phyloP scores from a whole-genome alignment of 1,140 invertebrate genomes.

The Leptinotarsa defecta region DNA sequence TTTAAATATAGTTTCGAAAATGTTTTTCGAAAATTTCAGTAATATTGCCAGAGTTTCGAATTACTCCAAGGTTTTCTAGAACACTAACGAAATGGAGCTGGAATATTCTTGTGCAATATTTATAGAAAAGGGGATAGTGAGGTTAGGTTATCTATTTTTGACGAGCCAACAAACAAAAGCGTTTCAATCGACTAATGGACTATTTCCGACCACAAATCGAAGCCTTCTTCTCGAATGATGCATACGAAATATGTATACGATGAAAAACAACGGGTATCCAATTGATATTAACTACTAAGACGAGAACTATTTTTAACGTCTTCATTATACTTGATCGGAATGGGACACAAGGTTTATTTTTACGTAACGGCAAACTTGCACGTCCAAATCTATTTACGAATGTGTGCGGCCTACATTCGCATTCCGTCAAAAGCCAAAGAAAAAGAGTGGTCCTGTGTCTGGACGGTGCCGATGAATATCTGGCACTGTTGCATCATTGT shows the following conservation, averaged over 20 bases:
- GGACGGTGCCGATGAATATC: background rate
- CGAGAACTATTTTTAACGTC: constrained; percentile 24
- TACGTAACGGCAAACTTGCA: constrained; percentile 1
- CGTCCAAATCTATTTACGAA: constrained; percentile 15
- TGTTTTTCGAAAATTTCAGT: too few relatives aligned
- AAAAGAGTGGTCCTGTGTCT: background rate
- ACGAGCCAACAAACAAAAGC: background rate
- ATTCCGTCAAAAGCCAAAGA: background rate
- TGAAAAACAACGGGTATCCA: background rate
- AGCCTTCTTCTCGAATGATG: background rate
- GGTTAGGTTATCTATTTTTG: constrained; percentile 2
- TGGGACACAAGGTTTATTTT: constrained; percentile 28
- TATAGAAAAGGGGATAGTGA: background rate
- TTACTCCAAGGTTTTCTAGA: too few relatives aligned
- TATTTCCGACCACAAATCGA: background rate
- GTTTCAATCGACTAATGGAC: background rate
- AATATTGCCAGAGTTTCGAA: too few relatives aligned
- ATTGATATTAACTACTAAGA: background rate
- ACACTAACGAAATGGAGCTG: background rate
- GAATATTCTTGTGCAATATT: background rate
- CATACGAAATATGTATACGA: background rate
- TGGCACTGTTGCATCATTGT: constrained; percentile 25
- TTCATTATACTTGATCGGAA: constrained; percentile 40
- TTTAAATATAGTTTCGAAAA: too few relatives aligned
- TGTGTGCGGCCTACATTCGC: constrained; percentile 1